phyloP scores from a whole-genome alignment of 2,888 invertebrate genomes.

The Ganaspis brasiliensis region DNA sequence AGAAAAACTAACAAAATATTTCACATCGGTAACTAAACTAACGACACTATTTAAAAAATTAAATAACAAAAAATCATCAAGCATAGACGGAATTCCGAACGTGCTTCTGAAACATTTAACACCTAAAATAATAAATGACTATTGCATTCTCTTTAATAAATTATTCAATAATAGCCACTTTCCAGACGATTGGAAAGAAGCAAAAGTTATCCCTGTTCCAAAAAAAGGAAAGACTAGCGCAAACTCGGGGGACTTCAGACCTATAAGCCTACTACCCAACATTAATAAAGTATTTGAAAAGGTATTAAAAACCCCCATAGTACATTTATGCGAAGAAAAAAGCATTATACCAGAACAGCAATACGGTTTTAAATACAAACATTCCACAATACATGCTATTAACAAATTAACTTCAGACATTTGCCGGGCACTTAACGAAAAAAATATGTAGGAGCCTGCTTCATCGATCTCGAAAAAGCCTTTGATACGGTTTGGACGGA shows the following conservation, averaged over 20 bases:
- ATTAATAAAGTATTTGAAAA: neutral
- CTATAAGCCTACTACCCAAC: too few species aligned
- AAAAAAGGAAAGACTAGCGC: neutral
- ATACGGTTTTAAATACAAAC: slow-evolving; percentile 59
- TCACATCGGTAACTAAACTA: too few species aligned
- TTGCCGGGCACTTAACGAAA: slow-evolving; percentile 39
- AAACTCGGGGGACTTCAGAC: neutral
- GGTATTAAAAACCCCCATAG: too few species aligned
- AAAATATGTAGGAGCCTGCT: slow-evolving; percentile 50
- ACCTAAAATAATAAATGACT: neutral
- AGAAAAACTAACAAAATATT: too few species aligned
- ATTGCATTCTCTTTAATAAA: neutral
- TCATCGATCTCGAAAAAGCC: slow-evolving; percentile 47
- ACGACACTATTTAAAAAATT: neutral
- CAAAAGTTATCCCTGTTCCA: neutral
- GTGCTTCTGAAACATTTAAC: neutral
- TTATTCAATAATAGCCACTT: neutral
- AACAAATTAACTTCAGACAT: slow-evolving; percentile 55
- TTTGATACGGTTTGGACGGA: slow-evolving; percentile 51
- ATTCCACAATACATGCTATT: slow-evolving; percentile 61
- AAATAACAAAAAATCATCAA: neutral
- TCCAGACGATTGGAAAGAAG: neutral
- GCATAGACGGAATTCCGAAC: neutral
- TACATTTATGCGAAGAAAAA: slow-evolving; percentile 33
- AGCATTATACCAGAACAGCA: slow-evolving; percentile 55